phyloP scores from a whole-genome alignment of 2,888 invertebrate genomes.

The Druceiella hillmani region DNA sequence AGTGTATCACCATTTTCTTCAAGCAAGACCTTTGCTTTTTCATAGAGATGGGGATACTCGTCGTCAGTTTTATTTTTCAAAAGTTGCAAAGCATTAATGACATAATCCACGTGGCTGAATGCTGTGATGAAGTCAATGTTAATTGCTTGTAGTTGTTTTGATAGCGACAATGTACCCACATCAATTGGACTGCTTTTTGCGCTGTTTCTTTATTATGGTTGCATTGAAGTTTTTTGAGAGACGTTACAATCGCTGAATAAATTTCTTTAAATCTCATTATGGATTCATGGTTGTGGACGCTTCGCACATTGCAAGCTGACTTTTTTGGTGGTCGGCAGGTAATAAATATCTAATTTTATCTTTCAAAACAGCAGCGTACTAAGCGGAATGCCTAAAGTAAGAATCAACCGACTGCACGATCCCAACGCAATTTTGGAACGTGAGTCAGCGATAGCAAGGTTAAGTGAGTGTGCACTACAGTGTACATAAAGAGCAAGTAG shows the following conservation, averaged over 20 bases:
- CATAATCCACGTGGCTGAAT: constrained; percentile 8
- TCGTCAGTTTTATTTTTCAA: constrained; percentile 11
- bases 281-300: constrained; percentile 10
- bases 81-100: constrained; percentile 10
- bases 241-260: constrained; percentile 11
- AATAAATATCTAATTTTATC: constrained; percentile 12
- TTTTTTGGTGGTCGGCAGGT: constrained; percentile 14
- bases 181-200: constrained; percentile 13
- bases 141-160: constrained; percentile 12
- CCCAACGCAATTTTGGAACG: constrained; percentile 17
- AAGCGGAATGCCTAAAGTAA: constrained; percentile 18
- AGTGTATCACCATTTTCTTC: constrained; percentile 10
- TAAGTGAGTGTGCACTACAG: constrained; percentile 14
- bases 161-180: constrained; percentile 12
- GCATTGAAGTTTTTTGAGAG: constrained; percentile 12
- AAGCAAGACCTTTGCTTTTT: constrained; percentile 10
- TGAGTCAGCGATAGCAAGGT: constrained; percentile 16
- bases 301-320: constrained; percentile 15
- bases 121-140: too few species aligned
- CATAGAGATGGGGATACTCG: constrained; percentile 10
- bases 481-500: constrained; percentile 10
- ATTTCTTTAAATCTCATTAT: too few species aligned
- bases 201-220: constrained; percentile 13
- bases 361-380: constrained; percentile 15
- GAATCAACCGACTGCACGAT: constrained; percentile 18